A percentile compares a stretch with the other conserved stretches of the same genome.
Evolutionary conservation across 2,113 vertebrate genomes (phyloP).

Genomic region (Oreochromis niloticus): DNA sequence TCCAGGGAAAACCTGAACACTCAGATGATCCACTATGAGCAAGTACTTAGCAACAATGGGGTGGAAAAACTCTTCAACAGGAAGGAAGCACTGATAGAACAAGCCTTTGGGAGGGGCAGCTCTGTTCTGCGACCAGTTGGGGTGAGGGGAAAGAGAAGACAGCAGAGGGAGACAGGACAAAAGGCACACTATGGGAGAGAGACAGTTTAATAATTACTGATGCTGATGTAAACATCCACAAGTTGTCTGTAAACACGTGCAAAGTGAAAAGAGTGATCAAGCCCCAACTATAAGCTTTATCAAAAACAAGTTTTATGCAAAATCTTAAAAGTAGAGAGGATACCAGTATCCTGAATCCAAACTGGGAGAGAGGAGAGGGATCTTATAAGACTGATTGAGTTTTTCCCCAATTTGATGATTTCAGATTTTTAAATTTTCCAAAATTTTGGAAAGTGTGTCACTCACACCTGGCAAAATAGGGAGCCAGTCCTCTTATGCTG

Average conservation of each 20-base stretch:
- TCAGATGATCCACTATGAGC: background rate
- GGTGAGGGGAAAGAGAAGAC: background rate
- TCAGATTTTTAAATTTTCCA: background rate
- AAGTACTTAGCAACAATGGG: background rate
- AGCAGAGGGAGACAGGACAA: background rate
- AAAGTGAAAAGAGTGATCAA: background rate
- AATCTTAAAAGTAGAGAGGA: background rate
- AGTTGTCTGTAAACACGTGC: background rate
- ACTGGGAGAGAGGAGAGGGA: background rate
- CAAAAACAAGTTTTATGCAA: background rate
- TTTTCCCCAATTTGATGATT: background rate
- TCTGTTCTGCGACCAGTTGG: background rate
- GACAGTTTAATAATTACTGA: background rate
- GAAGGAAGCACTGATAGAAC: background rate
- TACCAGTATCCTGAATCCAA: background rate
- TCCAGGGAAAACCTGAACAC: background rate
- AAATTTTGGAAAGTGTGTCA: background rate
- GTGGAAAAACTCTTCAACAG: background rate
- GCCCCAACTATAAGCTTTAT: background rate
- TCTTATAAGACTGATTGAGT: background rate
- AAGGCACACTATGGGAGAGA: background rate
- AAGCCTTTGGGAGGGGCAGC: background rate
- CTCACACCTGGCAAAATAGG: background rate
- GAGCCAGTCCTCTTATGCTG: background rate
- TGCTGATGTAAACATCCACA: background rate